Conservation (phyloP, 2,888 invertebrate genomes). For the Saturnia pavonia region DNA sequence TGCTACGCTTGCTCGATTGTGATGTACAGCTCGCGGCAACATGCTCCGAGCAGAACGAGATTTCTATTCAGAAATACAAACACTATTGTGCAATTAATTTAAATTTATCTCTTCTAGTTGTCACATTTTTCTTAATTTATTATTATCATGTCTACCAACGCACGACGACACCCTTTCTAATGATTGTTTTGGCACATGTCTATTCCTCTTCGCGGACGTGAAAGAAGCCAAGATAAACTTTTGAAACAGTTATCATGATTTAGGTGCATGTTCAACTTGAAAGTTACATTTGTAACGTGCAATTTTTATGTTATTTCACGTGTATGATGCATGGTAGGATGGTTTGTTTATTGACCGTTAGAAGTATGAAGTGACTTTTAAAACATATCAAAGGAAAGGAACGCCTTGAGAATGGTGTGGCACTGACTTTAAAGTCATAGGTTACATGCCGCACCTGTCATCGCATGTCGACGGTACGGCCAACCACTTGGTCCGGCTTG, state of each 20-base stretch:
- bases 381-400: conserved; percentile 57
- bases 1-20: conserved; percentile 81
- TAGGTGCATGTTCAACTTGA: conserved; percentile 24
- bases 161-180: conserved; percentile 57
- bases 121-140: conserved; percentile 70
- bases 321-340: conserved; percentile 31
- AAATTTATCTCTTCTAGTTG: conserved; percentile 61
- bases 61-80: conserved; percentile 69
- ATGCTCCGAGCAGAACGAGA: conserved; percentile 65
- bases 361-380: conserved; percentile 41
- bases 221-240: conserved; percentile 51
- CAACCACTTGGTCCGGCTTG: conserved; percentile 77
- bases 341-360: conserved; percentile 42
- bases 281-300: conserved; percentile 30
- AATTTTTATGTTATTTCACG: conserved; percentile 35
- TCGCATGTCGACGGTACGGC: conserved; percentile 70
- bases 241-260: conserved; percentile 26
- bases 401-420: conserved; percentile 47
- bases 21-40: conserved; percentile 76
- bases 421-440: conserved; percentile 68
- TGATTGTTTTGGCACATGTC: conserved; percentile 62
- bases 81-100: conserved; percentile 65
- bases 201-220: conserved; percentile 48
- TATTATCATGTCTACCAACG: conserved; percentile 52
- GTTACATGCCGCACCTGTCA: conserved; percentile 80